Base-by-base conservation (phyloP, 2,888 invertebrate species). In the Machimus atricapillus region DNA sequence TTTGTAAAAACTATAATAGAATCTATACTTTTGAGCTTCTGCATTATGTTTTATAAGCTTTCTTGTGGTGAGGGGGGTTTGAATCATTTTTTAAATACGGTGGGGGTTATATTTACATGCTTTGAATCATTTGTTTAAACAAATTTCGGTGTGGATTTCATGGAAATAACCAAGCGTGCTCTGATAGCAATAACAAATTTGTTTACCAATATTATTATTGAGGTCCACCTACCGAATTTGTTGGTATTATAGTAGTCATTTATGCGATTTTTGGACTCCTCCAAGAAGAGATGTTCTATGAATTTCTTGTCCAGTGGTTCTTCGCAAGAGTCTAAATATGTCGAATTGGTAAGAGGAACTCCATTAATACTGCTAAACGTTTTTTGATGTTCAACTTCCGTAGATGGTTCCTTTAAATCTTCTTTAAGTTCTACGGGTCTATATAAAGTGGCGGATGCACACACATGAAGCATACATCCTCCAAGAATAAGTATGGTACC, bases 391-490 rank as follows among this genome's bases (percentile, higher is more conserved):
- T 79, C 40, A 40, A 31, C 77, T 43, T 52, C 14, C 14, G 77
- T 73, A n/a, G 74, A 27, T 66, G 19, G 12, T 23, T 43, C 23
- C 66, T 83, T 89, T 6, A 86, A 89, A 34, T 88, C 89, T 2
- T 90, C 89, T 86, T 89, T 90, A 0, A 89, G 87, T 56, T 91
- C 91, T 46, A 95, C 93, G 0, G 94, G 94, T 9, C 94, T 94
- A 91, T 96, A 96, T 0, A 96, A 92, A 0, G 95, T 94, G 0
- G 96, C 96, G 3, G 96, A 94, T 4, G 95, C 95, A 88, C 96
- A 96, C 2, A 96, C 96, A 90, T 96, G 96, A 0, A 96, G 92
- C 95, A 96, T 96, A 16, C 96, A 96, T 0, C 95, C 96, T 0
- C 95, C 96, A 40, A 96, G 92, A 9, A 96, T 92, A 0, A 96